phyloP scores from a whole-genome alignment of 1,140 invertebrate species.

The Anagrus nilaparvatae region DNA sequence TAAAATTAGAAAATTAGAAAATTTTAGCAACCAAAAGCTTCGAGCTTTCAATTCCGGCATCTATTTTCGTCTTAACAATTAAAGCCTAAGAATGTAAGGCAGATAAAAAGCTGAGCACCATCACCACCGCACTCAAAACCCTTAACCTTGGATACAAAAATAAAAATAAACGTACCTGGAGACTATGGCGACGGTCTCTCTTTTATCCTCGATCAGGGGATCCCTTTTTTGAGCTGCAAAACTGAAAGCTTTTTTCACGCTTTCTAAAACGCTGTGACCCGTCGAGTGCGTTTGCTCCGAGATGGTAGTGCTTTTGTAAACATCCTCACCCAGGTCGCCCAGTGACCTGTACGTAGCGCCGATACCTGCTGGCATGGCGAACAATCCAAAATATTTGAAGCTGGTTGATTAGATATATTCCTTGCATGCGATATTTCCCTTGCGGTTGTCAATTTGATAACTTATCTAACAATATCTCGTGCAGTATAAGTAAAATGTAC shows the following conservation, averaged over 20 bases:
- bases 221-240: constrained; percentile 46
- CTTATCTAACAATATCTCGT: too few species aligned
- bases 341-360: constrained; percentile 54
- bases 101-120: too few species aligned
- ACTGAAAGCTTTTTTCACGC: constrained; percentile 53
- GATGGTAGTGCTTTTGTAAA: constrained; percentile 54
- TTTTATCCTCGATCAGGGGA: constrained; percentile 41
- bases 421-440: constrained; percentile 19
- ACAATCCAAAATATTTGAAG: too few species aligned
- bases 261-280: constrained; percentile 45
- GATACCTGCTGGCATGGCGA: constrained; percentile 48
- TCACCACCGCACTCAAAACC: too few species aligned
- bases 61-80: too few species aligned
- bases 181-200: constrained; percentile 41
- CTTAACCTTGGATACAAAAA: not conserved
- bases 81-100: too few species aligned
- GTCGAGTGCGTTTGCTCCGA: constrained; percentile 41
- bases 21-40: too few species aligned
- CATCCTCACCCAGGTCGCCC: constrained; percentile 47
- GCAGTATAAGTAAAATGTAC: constrained; percentile 14
- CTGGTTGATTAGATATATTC: constrained; percentile 15
- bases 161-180: constrained; percentile 40
- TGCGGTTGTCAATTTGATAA: too few species aligned
- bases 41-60: too few species aligned
- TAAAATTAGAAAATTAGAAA: too few species aligned